Evolutionary conservation across 2,113 vertebrate species (phyloP).

Genomic region (Tyto alba): DNA sequence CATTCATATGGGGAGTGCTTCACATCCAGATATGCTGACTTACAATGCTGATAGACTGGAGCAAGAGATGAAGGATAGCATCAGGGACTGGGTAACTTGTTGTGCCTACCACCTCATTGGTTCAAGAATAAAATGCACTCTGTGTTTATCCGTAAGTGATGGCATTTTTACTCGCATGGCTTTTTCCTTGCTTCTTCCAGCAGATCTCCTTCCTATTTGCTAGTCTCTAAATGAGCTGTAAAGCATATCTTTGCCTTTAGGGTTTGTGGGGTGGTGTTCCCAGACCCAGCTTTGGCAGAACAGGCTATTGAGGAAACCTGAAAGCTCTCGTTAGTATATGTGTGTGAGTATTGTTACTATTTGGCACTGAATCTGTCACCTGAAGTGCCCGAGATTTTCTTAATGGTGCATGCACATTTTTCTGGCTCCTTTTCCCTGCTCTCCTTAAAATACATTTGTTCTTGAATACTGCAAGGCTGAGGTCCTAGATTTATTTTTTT

Average conservation of each 20-base stretch:
- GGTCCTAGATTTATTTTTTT: background rate
- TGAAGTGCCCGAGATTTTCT: conserved; percentile 37
- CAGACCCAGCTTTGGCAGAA: background rate
- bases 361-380: conserved; percentile 41
- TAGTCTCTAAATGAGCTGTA: background rate
- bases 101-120: background rate
- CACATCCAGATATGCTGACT: conserved; percentile 10
- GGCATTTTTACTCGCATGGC: background rate
- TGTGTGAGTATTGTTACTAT: background rate
- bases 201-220: background rate
- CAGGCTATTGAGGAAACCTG: background rate
- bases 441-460: background rate
- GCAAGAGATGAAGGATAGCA: conserved; percentile 24
- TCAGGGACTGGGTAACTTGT: background rate
- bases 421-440: background rate
- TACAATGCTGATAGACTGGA: conserved; percentile 28
- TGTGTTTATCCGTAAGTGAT: conserved; percentile 9
- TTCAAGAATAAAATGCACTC: background rate
- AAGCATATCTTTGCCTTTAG: background rate
- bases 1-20: conserved; percentile 22
- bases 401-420: background rate
- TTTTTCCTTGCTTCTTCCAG: background rate
- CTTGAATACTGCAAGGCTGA: background rate
- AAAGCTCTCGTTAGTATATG: background rate
- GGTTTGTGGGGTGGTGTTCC: conserved; percentile 12